phyloP scores from a whole-genome alignment of 2,888 invertebrate genomes.

The Hydriomena furcata region DNA sequence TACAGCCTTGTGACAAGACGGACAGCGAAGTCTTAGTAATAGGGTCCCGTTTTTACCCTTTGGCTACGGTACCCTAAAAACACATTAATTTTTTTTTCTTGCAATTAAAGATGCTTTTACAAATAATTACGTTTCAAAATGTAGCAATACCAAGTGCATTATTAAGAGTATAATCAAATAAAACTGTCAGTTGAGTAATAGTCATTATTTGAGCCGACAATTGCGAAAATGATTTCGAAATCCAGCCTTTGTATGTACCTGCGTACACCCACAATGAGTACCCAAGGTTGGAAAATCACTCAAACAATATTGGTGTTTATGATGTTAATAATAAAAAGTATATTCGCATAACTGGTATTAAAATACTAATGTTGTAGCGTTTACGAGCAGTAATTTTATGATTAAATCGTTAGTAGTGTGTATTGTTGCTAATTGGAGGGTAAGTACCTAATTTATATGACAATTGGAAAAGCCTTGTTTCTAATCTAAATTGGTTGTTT shows the following conservation, averaged over 20 bases:
- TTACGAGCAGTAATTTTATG: slow-evolving; percentile 56
- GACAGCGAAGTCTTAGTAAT: no score
- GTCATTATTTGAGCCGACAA: slow-evolving; percentile 53
- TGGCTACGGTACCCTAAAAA: no score
- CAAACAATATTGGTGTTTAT: slow-evolving; percentile 32
- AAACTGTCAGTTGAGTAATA: slow-evolving; percentile 44
- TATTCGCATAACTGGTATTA: slow-evolving; percentile 31
- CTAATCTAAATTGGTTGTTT: not conserved
- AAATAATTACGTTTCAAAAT: slow-evolving; percentile 6
- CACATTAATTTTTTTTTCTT: not conserved
- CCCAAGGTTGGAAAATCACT: slow-evolving; percentile 41
- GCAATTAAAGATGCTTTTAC: slow-evolving; percentile 6
- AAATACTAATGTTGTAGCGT: slow-evolving; percentile 47
- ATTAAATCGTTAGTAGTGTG: slow-evolving; percentile 51
- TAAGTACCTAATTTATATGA: slow-evolving; percentile 7
- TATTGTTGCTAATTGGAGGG: slow-evolving; percentile 51
- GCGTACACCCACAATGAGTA: slow-evolving; percentile 58
- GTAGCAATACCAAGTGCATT: slow-evolving; percentile 28
- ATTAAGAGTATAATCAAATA: slow-evolving; percentile 34
- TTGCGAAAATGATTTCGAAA: slow-evolving; percentile 63
- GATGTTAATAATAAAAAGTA: slow-evolving; percentile 23
- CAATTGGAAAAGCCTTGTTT: slow-evolving; percentile 7
- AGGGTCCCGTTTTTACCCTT: no score
- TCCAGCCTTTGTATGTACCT: slow-evolving; percentile 45
- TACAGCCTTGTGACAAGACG: no score